Evolutionary conservation across 1,140 invertebrate genomes (phyloP), one percentile per base, ranked within the genome.

Genomic region (Solenopsis fugax): DNA sequence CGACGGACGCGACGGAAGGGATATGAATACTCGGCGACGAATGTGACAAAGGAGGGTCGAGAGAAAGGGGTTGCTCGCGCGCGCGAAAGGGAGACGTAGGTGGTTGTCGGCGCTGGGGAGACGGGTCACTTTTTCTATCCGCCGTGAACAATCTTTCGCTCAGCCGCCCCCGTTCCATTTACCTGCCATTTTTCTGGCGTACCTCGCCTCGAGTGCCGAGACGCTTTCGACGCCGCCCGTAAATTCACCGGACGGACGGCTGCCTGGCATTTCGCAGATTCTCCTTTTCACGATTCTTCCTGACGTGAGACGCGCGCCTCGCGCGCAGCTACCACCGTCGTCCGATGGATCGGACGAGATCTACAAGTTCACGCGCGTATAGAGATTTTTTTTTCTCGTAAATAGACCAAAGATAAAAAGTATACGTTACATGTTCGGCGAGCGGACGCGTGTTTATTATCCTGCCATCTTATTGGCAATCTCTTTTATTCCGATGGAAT

Each of bases 161-260:
- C 34, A 3, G 7, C 54, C 9, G 3, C 24, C 29, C 5, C 18
- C 16, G 12, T 87, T 81, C 45, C 86, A 50, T 72, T 54, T 67
- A 56, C 82, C 82, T 85, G 82, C 75, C 75, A 85, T 85, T 85
- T 85, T 85, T 85, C 82, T 78, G 62, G 73, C 82, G 54, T 58
- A 65, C 45, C 58, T 24, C 48, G 54, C 56, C 56, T 60, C 69
- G 71, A 85, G 54, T 60, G 81, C 82, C 29, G 29, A 0, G 29
- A 72, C 72, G 62, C 77, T 69, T 41, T 75, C 81, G 45, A 52
- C 82, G 58, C 45, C 37, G 45, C 45, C 62, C 82, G 82, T 85
- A 85, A 85, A 85, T 85, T 85, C 18, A 78, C 69, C 7, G 37
- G 82, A 85, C 60, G 34, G 82, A 76, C 73, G 82, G 71, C 62